phyloP scores from a whole-genome alignment of 2,888 invertebrate genomes.

The Dasypolia templi region DNA sequence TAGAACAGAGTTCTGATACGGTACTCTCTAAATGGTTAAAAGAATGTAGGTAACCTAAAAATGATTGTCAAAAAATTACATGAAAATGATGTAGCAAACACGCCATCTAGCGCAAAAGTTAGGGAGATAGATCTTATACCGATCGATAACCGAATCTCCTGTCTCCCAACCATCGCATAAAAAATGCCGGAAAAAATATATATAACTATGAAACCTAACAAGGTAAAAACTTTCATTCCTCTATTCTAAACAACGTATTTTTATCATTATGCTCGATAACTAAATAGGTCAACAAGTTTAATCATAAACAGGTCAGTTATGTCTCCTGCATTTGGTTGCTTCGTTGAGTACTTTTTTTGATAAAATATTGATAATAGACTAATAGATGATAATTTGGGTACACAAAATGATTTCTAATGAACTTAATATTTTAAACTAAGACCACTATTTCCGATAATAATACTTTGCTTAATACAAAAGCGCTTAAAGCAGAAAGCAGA shows the following conservation, averaged over 20 bases:
- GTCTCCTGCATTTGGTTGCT: constrained; percentile 3
- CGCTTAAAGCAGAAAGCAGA: neutral
- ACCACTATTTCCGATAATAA: neutral
- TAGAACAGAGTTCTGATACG: neutral
- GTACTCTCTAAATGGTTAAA: too few species aligned
- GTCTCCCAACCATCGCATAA: too few species aligned
- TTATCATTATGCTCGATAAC: constrained; percentile 18
- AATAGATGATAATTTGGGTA: constrained; percentile 35
- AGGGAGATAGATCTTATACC: too few species aligned
- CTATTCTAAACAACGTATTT: neutral
- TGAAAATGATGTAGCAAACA: neutral
- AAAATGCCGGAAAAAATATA: neutral
- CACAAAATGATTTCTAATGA: neutral
- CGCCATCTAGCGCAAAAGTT: neutral
- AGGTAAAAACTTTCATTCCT: neutral
- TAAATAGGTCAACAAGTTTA: constrained; percentile 31
- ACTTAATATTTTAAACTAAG: too few species aligned
- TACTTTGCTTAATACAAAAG: neutral
- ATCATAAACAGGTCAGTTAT: constrained; percentile 47
- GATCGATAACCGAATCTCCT: neutral
- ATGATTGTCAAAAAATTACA: too few species aligned
- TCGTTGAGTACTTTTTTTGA: constrained; percentile 18
- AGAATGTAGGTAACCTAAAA: too few species aligned
- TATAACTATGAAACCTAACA: neutral
- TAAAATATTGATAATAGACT: constrained; percentile 23